Percentiles rank a stretch among this genome's conserved stretches.
These are phyloP conservation scores for Watsonalla binaria DNA, from an alignment of 2,888 invertebrate species.

Conservation along the genomic window DNA sequence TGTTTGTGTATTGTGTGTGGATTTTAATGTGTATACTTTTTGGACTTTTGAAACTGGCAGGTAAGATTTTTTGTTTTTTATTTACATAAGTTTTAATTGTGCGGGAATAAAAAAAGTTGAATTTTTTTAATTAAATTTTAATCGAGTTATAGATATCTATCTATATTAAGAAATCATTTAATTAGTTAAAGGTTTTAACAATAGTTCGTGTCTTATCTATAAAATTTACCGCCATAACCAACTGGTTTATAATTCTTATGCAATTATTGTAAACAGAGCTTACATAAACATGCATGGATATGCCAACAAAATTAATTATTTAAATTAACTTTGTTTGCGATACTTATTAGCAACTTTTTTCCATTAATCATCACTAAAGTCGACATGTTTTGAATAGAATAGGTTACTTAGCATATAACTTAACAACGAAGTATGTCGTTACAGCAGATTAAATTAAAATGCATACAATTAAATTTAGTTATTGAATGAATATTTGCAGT, in stretches of 20 bases:
- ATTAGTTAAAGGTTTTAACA: too few species aligned
- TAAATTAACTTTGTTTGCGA: neutral
- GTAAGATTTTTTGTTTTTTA: conserved; percentile 12
- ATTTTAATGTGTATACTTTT: conserved; percentile 27
- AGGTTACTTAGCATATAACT: neutral
- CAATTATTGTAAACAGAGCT: too few species aligned
- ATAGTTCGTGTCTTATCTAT: too few species aligned
- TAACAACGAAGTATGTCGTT: neutral
- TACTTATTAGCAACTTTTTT: neutral
- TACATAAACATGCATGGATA: too few species aligned
- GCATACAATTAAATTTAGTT: too few species aligned
- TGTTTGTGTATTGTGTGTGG: conserved; percentile 19
- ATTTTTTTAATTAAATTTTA: too few species aligned
- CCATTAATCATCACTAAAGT: neutral
- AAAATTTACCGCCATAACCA: too few species aligned
- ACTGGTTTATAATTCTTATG: too few species aligned
- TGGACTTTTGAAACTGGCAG: conserved; percentile 25
- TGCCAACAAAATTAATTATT: neutral
- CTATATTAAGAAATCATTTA: too few species aligned
- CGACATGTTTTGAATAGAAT: neutral
- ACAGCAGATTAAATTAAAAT: neutral
- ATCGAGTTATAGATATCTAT: too few species aligned
- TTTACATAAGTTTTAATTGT: neutral
- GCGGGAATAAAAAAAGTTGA: too few species aligned
- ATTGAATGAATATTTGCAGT: too few species aligned